Evolutionary conservation across 2,797 vertebrate species (phyloP).

Genomic region (Sebastes hubbsi): DNA sequence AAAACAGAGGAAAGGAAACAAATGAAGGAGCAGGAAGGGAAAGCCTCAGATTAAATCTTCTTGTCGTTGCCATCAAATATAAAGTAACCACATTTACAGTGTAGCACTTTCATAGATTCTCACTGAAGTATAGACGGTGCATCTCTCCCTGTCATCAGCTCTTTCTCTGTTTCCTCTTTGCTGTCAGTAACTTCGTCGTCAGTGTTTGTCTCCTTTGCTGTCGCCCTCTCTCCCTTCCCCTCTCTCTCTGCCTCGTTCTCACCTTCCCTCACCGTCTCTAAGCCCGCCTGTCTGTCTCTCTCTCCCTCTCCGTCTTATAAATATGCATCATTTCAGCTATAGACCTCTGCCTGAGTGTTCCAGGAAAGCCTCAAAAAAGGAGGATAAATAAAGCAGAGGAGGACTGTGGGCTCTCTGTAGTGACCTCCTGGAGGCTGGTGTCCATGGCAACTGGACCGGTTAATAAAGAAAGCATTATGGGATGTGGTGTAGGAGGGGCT

Average conservation of each 20-base stretch:
- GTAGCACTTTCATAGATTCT: constrained; percentile 7
- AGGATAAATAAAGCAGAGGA: constrained; percentile 30
- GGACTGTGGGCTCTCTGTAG: constrained; percentile 44
- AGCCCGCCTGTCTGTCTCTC: constrained; percentile 28
- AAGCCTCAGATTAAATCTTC: constrained; percentile 73
- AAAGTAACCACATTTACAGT: constrained; percentile 56
- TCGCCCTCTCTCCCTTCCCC: constrained; percentile 14
- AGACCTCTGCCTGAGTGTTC: constrained; percentile 41
- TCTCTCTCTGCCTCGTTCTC: constrained; percentile 19
- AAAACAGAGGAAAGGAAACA: constrained; percentile 16
- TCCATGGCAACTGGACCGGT: constrained; percentile 48
- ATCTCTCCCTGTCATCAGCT: constrained; percentile 30
- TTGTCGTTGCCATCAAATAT: constrained; percentile 84
- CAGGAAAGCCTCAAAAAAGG: constrained; percentile 41
- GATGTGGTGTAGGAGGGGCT: constrained; percentile 55
- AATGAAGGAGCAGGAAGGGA: constrained; percentile 6
- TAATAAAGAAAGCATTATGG: constrained; percentile 56
- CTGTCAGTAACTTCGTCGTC: constrained; percentile 26
- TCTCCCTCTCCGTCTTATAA: constrained; percentile 41
- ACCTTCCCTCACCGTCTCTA: constrained; percentile 21
- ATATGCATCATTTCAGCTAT: constrained; percentile 60
- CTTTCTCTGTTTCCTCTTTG: constrained; percentile 18
- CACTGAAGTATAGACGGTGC: constrained; percentile 1
- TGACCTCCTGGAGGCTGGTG: constrained; percentile 58
- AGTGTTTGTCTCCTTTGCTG: constrained; percentile 37